Conservation (phyloP, 2,797 vertebrate species). For the Manis crassicaudata region DNA sequence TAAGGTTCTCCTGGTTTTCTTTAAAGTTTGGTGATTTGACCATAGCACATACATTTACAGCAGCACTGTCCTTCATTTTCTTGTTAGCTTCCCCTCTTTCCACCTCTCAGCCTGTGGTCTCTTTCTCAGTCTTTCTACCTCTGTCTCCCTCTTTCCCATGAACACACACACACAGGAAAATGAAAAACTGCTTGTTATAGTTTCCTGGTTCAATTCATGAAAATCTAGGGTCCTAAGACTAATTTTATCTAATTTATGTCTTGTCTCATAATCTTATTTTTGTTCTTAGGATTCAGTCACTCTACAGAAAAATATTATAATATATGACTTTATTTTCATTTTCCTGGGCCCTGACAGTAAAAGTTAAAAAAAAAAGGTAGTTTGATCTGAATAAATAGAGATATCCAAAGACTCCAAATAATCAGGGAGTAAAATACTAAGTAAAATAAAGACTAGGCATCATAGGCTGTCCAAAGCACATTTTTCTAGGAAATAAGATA, state of each 20-base stretch:
- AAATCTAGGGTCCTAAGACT: neutral
- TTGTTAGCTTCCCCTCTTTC: neutral
- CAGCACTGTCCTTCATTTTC: neutral
- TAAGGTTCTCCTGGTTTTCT: neutral
- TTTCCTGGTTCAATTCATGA: neutral
- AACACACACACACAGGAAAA: neutral
- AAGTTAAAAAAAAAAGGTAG: neutral
- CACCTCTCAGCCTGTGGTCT: neutral
- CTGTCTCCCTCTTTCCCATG: neutral
- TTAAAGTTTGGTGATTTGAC: neutral
- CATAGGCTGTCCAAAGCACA: neutral
- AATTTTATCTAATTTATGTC: neutral
- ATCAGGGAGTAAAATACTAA: neutral
- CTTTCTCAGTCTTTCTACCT: neutral
- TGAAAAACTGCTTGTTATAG: neutral
- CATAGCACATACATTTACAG: neutral
- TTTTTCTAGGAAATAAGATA: neutral
- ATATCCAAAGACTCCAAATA: conserved; percentile 33
- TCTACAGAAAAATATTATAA: conserved; percentile 26
- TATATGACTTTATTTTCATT: conserved; percentile 26
- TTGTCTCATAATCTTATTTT: conserved; percentile 8
- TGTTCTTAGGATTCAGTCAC: neutral
- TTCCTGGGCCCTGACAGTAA: neutral
- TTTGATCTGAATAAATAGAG: conserved; percentile 16
- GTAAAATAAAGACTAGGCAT: neutral